Evolutionary conservation across 2,113 vertebrate genomes (phyloP).

Genomic region (Tringa solitaria): DNA sequence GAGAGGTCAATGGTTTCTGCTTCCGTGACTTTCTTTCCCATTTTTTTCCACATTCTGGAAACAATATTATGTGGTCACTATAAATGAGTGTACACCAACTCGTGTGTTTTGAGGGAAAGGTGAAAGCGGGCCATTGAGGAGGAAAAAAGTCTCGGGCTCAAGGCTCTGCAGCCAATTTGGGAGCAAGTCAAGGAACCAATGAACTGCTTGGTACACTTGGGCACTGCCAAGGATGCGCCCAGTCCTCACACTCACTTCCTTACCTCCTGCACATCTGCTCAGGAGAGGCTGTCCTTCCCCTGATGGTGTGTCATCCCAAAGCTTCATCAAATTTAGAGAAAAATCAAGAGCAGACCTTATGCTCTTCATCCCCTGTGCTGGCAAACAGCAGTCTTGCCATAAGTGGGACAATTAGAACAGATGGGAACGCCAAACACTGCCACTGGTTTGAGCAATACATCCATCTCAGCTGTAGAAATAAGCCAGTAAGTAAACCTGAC

Average conservation of each 20-base stretch:
- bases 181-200: neutral
- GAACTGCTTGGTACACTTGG: neutral
- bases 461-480: neutral
- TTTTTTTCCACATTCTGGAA: neutral
- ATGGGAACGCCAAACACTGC: neutral
- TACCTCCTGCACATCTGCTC: neutral
- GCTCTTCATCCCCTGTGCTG: neutral
- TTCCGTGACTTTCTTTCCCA: neutral
- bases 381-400: neutral
- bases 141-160: neutral
- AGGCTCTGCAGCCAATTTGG: neutral
- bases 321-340: neutral
- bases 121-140: neutral
- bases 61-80: neutral
- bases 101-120: neutral
- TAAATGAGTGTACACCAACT: neutral
- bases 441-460: neutral
- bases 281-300: neutral
- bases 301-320: neutral
- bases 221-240: rapidly evolving
- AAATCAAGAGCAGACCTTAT: neutral
- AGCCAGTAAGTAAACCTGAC: neutral
- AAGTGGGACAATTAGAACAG: neutral
- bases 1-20: neutral
- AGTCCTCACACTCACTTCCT: neutral